These are phyloP conservation scores for Callipepla californica DNA, from an alignment of 2,113 vertebrate genomes.

Conservation along the genomic window DNA sequence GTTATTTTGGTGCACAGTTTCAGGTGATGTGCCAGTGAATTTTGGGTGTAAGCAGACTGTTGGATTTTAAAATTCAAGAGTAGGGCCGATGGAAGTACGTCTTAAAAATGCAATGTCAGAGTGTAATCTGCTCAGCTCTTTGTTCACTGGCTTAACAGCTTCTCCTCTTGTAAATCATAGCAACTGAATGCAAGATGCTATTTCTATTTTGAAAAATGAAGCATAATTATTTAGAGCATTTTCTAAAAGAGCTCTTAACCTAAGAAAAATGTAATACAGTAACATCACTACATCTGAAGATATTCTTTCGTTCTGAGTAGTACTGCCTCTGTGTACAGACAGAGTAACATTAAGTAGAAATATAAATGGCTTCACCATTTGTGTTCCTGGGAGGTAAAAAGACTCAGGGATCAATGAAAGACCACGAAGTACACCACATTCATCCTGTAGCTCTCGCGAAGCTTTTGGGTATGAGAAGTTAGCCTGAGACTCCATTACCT, in stretches of 20 bases:
- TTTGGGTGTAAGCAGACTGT: background rate
- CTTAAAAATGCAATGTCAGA: constrained; percentile 15
- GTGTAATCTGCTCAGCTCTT: constrained; percentile 26
- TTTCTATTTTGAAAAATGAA: constrained; percentile 71
- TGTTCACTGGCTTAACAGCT: constrained; percentile 41
- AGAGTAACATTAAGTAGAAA: constrained; percentile 19
- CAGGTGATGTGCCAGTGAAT: background rate
- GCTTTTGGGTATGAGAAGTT: background rate
- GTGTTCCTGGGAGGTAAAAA: constrained; percentile 17
- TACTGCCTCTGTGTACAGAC: background rate
- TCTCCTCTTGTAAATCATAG: constrained; percentile 53
- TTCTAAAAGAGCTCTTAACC: constrained; percentile 49
- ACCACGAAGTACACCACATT: constrained; percentile 10
- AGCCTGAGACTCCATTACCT: background rate
- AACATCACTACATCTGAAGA: constrained; percentile 13
- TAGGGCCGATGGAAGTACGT: background rate
- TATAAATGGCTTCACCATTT: background rate
- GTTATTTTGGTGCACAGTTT: background rate
- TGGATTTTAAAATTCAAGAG: background rate
- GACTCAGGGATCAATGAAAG: constrained; percentile 18
- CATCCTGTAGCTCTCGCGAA: background rate
- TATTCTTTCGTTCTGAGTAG: constrained; percentile 5
- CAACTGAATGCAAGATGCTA: constrained; percentile 62
- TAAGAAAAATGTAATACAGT: constrained; percentile 45
- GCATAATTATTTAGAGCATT: constrained; percentile 63